These are phyloP conservation scores for Zoroaster sp. DNA, from an alignment of 53 echinoderm and acorn worm species.

Conservation along the genomic window DNA sequence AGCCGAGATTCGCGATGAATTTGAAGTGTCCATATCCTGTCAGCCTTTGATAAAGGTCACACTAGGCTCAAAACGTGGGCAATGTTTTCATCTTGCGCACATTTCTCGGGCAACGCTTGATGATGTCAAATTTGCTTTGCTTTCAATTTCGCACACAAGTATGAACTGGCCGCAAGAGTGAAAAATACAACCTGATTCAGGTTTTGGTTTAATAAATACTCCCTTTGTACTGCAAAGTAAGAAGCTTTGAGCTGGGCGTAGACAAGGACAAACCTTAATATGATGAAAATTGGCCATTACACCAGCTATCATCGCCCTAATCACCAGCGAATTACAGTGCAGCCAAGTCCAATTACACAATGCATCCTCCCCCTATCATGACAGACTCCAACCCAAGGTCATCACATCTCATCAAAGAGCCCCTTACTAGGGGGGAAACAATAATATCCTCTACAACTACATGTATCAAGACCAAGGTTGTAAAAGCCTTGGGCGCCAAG, in stretches of 20 bases:
- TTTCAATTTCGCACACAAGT: too few relatives aligned
- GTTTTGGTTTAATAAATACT: too few relatives aligned
- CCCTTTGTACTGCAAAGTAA: too few relatives aligned
- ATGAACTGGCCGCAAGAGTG: too few relatives aligned
- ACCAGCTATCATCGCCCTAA: not conserved
- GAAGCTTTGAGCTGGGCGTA: not conserved
- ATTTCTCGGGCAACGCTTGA: too few relatives aligned
- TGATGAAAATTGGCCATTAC: not conserved
- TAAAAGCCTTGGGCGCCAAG: not conserved
- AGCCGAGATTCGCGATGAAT: too few relatives aligned
- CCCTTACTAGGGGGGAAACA: not conserved
- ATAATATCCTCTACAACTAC: not conserved
- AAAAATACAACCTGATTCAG: too few relatives aligned
- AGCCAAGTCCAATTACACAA: not conserved
- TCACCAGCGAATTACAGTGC: not conserved
- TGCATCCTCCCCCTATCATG: not conserved
- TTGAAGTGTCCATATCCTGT: too few relatives aligned
- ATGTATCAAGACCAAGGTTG: not conserved
- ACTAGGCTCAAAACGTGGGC: too few relatives aligned
- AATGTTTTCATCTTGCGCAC: too few relatives aligned
- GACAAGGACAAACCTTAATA: not conserved
- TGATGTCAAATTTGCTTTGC: too few relatives aligned
- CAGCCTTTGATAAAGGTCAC: too few relatives aligned
- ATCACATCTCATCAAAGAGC: not conserved
- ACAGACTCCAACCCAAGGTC: conserved; percentile 22